Conservation (phyloP, 2,797 vertebrate species). For the Acomys russatus region DNA sequence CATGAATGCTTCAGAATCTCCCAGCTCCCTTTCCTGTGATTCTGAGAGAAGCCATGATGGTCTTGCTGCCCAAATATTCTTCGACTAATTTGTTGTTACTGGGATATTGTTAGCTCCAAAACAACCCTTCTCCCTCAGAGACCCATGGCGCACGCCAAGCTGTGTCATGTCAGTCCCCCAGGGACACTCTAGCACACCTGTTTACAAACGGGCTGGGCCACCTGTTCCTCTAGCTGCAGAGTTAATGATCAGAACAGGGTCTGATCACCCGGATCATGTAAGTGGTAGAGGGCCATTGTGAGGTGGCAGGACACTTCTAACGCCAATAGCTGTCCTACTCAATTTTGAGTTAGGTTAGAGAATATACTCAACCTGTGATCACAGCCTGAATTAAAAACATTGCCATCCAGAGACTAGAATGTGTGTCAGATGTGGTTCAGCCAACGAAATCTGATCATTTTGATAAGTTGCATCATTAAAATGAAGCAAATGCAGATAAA, state of each 20-base stretch:
- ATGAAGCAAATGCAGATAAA: neutral
- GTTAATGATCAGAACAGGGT: constrained; percentile 85
- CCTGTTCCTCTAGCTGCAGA: constrained; percentile 76
- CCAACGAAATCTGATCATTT: neutral
- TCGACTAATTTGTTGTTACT: constrained; percentile 68
- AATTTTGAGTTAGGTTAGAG: neutral
- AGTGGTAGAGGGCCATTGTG: constrained; percentile 17
- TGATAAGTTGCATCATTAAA: neutral
- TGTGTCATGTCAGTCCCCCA: constrained; percentile 77
- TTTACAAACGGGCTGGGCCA: constrained; percentile 85
- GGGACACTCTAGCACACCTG: constrained; percentile 82
- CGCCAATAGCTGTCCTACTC: neutral
- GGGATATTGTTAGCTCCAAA: constrained; percentile 85
- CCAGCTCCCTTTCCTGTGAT: neutral
- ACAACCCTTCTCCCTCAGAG: constrained; percentile 87
- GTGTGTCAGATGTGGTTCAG: accelerated
- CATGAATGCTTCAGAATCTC: constrained; percentile 42
- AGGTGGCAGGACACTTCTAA: neutral
- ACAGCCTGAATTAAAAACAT: neutral
- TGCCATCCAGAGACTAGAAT: neutral
- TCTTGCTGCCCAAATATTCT: constrained; percentile 49
- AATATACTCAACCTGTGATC: too few species aligned
- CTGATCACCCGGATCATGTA: constrained; percentile 49
- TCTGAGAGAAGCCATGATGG: constrained; percentile 39
- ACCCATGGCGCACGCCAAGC: constrained; percentile 74